A percentile compares a stretch with the other conserved stretches of the same genome.
phyloP scores from a whole-genome alignment of 2,797 vertebrate species.

The Gobionotothen gibberifrons region DNA sequence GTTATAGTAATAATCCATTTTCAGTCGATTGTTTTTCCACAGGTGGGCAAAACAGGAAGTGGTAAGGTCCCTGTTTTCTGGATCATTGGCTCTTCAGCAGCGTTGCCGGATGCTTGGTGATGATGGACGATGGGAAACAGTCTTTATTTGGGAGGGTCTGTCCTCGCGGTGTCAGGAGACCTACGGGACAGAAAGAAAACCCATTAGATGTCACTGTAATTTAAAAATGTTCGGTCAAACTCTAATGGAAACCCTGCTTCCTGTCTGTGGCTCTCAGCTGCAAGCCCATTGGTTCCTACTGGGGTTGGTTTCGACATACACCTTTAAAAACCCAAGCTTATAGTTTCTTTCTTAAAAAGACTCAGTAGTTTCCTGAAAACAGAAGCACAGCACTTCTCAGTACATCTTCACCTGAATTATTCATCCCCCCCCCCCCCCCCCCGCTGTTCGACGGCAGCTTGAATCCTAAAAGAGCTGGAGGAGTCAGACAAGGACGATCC shows the following conservation, averaged over 20 bases:
- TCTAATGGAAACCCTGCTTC: too few relatives aligned
- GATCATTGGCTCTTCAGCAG: conserved; percentile 21
- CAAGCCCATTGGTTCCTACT: too few relatives aligned
- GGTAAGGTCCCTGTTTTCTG: neutral
- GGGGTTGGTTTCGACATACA: too few relatives aligned
- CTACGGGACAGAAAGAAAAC: conserved; percentile 72
- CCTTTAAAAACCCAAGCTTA: too few relatives aligned
- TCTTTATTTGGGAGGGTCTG: conserved; percentile 79
- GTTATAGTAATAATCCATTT: conserved; percentile 3
- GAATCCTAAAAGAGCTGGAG: conserved; percentile 53
- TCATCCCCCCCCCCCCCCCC: conserved; percentile 39
- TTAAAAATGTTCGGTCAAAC: too few relatives aligned
- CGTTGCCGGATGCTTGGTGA: conserved; percentile 52
- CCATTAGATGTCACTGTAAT: too few relatives aligned
- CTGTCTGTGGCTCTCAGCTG: too few relatives aligned
- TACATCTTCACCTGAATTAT: conserved; percentile 54
- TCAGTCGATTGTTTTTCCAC: conserved; percentile 33
- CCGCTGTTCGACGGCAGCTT: conserved; percentile 52
- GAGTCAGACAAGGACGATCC: conserved; percentile 56
- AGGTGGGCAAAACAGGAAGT: conserved; percentile 40
- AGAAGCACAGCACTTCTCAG: conserved; percentile 27
- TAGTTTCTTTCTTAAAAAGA: too few relatives aligned
- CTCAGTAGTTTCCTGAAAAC: too few relatives aligned
- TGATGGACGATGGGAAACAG: conserved; percentile 78
- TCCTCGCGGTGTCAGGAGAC: conserved; percentile 93